phyloP scores from a whole-genome alignment of 2,797 vertebrate species.

The Spizella passerina region DNA sequence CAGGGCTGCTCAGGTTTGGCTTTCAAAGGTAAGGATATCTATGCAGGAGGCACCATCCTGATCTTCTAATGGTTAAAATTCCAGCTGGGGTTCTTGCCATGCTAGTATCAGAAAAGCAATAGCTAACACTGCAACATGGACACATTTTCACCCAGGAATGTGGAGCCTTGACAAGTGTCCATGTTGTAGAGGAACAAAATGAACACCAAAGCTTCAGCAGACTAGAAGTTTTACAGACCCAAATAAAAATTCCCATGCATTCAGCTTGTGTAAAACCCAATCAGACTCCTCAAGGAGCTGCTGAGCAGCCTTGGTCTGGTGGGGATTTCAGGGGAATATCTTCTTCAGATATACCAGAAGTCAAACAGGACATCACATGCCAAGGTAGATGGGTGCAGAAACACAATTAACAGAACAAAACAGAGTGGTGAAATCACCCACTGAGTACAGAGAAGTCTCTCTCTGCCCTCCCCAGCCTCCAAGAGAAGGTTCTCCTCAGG shows the following conservation, averaged over 20 bases:
- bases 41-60: not conserved
- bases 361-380: not conserved
- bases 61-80: not conserved
- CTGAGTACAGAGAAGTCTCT: not conserved
- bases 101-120: not conserved
- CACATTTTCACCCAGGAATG: not conserved
- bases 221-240: not conserved
- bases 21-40: not conserved
- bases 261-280: not conserved
- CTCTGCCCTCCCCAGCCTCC: not conserved
- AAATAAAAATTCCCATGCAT: not conserved
- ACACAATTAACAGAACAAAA: not conserved
- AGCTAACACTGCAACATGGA: not conserved
- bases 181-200: not conserved
- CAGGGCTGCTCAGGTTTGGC: not conserved
- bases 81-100: not conserved
- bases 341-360: not conserved
- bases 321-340: not conserved
- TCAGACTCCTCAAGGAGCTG: not conserved
- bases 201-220: not conserved
- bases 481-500: not conserved
- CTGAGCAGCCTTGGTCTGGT: not conserved
- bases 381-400: not conserved
- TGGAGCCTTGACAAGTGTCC: not conserved
- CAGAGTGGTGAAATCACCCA: fast-evolving